Evolutionary conservation across 2,113 vertebrate genomes (phyloP), one percentile per base, ranked within the genome.

Genomic region (Tylochromis polylepis): DNA sequence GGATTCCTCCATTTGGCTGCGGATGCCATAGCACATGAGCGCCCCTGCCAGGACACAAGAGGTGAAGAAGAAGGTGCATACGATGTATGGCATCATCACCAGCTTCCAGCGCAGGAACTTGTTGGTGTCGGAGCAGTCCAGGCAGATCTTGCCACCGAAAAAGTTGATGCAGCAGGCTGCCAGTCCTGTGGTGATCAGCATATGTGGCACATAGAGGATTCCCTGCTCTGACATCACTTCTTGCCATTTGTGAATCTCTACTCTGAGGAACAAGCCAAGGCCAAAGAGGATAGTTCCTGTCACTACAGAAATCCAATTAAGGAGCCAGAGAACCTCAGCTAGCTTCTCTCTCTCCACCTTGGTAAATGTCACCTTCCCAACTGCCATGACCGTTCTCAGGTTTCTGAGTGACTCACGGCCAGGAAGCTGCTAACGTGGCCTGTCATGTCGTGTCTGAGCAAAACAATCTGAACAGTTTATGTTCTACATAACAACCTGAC

Each of bases 301-400:
- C 58, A 97, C 86, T 18, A 98, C 97, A 2, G 97, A 98, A 83
- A 98, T 88, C 97, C 97, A 97, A 94, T 98, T 98, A 79, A 98
- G 96, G 62, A 97, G 95, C 96, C 97, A 97, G 79, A 98, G 94
- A 65, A 97, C 94, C 93, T 97, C 96, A 29, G 97, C 97, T 57
- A 98, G 67, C 86, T 96, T 97, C 90, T 97, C 95, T 46, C 97
- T 89, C 82, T 94, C 97, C 3, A 90, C 94, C 93, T 97, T 98
- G 58, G 96, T 97, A 93, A 98, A 97, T 83, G 96, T 97, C 85
- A 98, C 95, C 93, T 95, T 97, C 59, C 97, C 96, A 18, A 98
- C 95, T 2, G 97, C 97, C 98, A 98, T 98, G 62, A 62, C 81
- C 11, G 84, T 36, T 27, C 58, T 29, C 8, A 5, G 43, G n/a